Conservation (phyloP, 2,797 vertebrate genomes). For the Chelon labrosus region DNA sequence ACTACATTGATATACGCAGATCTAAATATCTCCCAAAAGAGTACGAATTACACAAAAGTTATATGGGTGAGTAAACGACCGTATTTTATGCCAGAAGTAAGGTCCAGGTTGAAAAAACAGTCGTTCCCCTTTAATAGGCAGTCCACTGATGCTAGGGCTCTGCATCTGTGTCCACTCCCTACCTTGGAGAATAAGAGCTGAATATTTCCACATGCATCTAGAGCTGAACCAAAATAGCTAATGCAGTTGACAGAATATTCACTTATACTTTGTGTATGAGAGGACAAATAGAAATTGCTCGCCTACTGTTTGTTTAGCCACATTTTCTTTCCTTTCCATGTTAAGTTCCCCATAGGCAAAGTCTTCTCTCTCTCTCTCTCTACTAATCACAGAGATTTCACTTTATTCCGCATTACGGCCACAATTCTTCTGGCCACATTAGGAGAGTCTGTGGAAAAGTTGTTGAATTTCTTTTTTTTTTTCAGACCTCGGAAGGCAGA, state of each 20-base stretch:
- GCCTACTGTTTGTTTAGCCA: conserved; percentile 11
- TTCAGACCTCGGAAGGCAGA: conserved; percentile 22
- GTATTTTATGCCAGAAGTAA: no score
- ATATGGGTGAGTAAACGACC: no score
- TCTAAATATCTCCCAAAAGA: no score
- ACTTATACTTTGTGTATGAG: conserved; percentile 7
- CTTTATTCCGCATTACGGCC: conserved; percentile 29
- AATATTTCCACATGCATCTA: conserved; percentile 14
- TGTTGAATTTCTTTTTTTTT: conserved; percentile 19
- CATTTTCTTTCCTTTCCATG: conserved; percentile 13
- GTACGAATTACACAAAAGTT: no score
- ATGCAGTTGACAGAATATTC: conserved; percentile 21
- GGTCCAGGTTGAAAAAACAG: no score
- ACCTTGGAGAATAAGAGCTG: not conserved
- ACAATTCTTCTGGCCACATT: not conserved
- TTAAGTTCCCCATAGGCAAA: conserved; percentile 48
- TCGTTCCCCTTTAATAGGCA: no score
- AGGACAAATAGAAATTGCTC: conserved; percentile 9
- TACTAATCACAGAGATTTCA: conserved; percentile 22
- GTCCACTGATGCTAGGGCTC: conserved; percentile 59
- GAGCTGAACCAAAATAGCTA: conserved; percentile 4
- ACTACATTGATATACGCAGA: no score
- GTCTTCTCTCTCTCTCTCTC: conserved; percentile 8
- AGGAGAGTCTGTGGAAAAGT: conserved; percentile 24
- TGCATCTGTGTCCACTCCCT: conserved; percentile 20